Base-by-base conservation (phyloP, 2,888 invertebrate species). In the Drosophila mettleri region DNA sequence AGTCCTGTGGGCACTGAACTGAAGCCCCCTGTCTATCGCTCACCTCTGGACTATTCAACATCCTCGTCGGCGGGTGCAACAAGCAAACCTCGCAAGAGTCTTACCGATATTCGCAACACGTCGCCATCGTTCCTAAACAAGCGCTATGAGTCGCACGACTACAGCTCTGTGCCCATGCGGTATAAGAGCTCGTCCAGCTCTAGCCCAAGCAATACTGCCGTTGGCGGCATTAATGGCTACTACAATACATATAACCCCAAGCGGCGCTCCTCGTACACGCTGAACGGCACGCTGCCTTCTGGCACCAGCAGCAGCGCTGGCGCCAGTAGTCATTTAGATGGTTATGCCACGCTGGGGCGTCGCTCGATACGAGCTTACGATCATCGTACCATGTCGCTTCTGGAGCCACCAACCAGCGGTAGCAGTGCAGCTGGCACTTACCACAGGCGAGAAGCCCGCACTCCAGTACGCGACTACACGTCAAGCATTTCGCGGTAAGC, bases 231-330 rank as follows among this genome's bases (percentile, higher is more conserved):
- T 34, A 80, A 79, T 24, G 88, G 86, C n/a, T 90, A 91, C 71
- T 92, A 91, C 66, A 91, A 84, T 57, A 92, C 92, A 3, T 92
- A 92, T 62, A 92, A 90, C 72, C 91, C 92, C 5, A 92, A 92
- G 63, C 88, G 92, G 16, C 89, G 92, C 29, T 92, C 90, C 3
- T 92, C 92, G 3, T 91, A 90, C 41, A 91, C 88, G 9, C 70
- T 90, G 0, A 91, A 91, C 52, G 89, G 90, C 24, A 80, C 80
- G 4, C 45, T 89, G 62, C 63, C 89, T 0, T 72, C 80, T 4
- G 69, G 70, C 39, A 72, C 70, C 33, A 65, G 67, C 22, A 66
- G 74, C 78, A 65, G 69, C 33, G 67, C 83, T 1, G 74, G 65
- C 8, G 60, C 67, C 3, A 79, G 84, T 33, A 84, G 77, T 8